Percentiles rank a stretch among this genome's conserved stretches.
These are phyloP conservation scores for Tachysurus fulvidraco DNA, from an alignment of 2,113 vertebrate species.

Conservation along the genomic window DNA sequence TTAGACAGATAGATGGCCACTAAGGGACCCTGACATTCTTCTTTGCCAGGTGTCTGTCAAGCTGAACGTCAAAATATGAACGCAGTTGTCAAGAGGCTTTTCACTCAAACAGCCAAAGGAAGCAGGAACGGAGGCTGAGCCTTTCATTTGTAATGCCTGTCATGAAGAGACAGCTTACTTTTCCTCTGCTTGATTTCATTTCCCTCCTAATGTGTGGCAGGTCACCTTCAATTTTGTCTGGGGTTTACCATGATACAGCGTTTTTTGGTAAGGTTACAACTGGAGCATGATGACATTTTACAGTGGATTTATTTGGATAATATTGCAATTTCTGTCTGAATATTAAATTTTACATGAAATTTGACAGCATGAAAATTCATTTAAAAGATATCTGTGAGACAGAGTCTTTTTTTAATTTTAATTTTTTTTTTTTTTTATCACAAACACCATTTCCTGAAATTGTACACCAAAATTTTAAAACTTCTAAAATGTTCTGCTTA, in stretches of 20 bases:
- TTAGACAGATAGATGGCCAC: conserved; percentile 13
- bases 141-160: conserved; percentile 45
- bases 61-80: conserved; percentile 50
- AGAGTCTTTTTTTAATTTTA: no score
- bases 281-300: neutral
- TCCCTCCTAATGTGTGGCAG: conserved; percentile 11
- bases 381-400: neutral
- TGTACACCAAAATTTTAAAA: neutral
- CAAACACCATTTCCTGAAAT: neutral
- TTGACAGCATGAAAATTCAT: neutral
- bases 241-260: neutral
- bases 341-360: neutral
- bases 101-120: conserved; percentile 29
- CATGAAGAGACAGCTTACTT: conserved; percentile 35
- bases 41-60: conserved; percentile 46
- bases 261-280: conserved; percentile 10
- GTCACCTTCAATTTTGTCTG: conserved; percentile 25
- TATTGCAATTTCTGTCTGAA: neutral
- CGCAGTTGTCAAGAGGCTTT: conserved; percentile 28
- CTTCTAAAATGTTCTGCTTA: neutral
- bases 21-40: conserved; percentile 22
- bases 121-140: conserved; percentile 22
- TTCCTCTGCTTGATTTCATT: conserved; percentile 36
- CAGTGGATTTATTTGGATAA: neutral
- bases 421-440: neutral